These are phyloP conservation scores for Odontophorus gujanensis DNA, from an alignment of 2,113 vertebrate genomes.

Conservation along the genomic window DNA sequence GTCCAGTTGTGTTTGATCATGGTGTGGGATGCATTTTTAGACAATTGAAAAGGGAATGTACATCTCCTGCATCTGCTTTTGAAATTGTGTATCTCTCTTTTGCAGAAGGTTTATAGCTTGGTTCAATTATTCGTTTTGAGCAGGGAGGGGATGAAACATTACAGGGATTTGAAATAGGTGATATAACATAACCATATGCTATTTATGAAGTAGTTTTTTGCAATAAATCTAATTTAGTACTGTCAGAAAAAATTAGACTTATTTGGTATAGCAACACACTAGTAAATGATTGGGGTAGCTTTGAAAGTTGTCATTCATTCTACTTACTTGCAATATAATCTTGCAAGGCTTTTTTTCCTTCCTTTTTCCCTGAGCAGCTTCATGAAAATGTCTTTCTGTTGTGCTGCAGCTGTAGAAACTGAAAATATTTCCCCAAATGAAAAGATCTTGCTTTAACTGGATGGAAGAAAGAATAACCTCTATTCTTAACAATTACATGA, in stretches of 20 bases:
- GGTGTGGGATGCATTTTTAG: not conserved
- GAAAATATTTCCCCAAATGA: conserved; percentile 66
- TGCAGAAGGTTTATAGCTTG: conserved; percentile 77
- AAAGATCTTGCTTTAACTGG: conserved; percentile 63
- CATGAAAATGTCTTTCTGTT: conserved; percentile 74
- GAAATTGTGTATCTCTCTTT: conserved; percentile 58
- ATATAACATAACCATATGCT: conserved; percentile 84
- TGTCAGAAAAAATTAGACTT: conserved; percentile 84
- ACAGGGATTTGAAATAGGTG: conserved; percentile 82
- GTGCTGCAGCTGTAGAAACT: conserved; percentile 71
- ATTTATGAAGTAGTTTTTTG: conserved; percentile 84
- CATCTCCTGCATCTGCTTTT: conserved; percentile 70
- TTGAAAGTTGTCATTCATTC: conserved; percentile 81
- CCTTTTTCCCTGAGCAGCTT: conserved; percentile 30
- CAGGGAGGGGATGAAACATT: conserved; percentile 72
- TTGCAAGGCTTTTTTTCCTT: conserved; percentile 14
- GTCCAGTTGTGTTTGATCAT: not conserved
- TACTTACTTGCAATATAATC: conserved; percentile 67
- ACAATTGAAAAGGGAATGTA: conserved; percentile 47
- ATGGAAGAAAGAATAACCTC: conserved; percentile 47
- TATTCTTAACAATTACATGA: conserved; percentile 50
- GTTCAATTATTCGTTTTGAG: conserved; percentile 76
- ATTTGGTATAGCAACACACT: conserved; percentile 83
- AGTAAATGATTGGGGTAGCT: conserved; percentile 81
- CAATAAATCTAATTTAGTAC: conserved; percentile 85